phyloP scores from a whole-genome alignment of 2,113 vertebrate species.

The Sapayoa aenigma region DNA sequence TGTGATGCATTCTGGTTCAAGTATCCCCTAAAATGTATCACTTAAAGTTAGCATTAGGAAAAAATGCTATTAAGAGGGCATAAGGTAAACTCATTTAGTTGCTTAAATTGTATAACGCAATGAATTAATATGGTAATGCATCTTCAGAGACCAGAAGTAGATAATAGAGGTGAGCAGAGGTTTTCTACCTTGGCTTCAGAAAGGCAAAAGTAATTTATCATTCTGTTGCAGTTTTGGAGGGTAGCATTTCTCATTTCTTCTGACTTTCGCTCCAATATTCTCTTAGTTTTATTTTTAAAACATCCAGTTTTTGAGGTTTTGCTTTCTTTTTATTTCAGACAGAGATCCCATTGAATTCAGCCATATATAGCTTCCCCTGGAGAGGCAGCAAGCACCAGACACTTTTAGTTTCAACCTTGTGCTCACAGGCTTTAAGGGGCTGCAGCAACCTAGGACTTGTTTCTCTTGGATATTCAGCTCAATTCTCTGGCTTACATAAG shows the following conservation, averaged over 20 bases:
- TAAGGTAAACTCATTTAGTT: slow-evolving; percentile 76
- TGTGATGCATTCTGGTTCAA: slow-evolving; percentile 67
- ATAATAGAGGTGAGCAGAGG: slow-evolving; percentile 81
- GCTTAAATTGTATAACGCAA: slow-evolving; percentile 76
- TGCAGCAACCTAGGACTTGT: background rate
- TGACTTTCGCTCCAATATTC: slow-evolving; percentile 27
- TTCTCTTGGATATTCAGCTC: background rate
- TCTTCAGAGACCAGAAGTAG: slow-evolving; percentile 77
- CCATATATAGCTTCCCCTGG: background rate
- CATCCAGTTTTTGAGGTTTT: background rate
- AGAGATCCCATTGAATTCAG: background rate
- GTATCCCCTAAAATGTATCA: slow-evolving; percentile 67
- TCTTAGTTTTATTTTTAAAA: slow-evolving; percentile 39
- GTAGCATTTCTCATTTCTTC: slow-evolving; percentile 73
- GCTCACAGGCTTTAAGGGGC: background rate
- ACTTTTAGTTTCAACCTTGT: background rate
- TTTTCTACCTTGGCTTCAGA: slow-evolving; percentile 68
- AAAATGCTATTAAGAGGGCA: slow-evolving; percentile 78
- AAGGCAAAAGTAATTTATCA: slow-evolving; percentile 80
- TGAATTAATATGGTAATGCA: slow-evolving; percentile 81
- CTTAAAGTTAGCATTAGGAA: slow-evolving; percentile 73
- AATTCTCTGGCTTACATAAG: background rate
- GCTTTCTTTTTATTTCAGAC: background rate
- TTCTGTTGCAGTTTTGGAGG: slow-evolving; percentile 66
- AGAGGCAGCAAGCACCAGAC: background rate